Base-by-base conservation (phyloP, 2,113 vertebrate species). In the Haemorhous mexicanus region DNA sequence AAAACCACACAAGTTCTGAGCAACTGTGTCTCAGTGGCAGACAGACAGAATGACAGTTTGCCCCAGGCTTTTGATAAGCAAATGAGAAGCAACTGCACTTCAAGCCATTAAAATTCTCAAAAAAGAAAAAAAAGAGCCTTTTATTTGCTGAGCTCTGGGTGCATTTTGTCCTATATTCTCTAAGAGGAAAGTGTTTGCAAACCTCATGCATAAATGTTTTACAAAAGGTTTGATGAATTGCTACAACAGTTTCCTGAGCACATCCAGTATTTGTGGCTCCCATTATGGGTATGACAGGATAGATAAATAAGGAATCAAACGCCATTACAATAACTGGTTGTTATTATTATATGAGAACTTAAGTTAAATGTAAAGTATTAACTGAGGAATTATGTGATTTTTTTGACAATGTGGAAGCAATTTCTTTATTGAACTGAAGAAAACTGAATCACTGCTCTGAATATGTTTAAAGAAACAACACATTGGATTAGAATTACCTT, bases 11-110 rank as follows among this genome's bases (percentile, higher is more conserved):
- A 30, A 39, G 9, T 24, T 88, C 75, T 61, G 15, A 67, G 30
- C 2, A 8, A 13, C 3, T 4, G 11, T 16, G 27, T 28, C 32
- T 58, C 1, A 4, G 12, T 0, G 0, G 28, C 22, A 77, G 30
- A 50, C 7, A 85, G 32, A 49, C 21, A 53, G 9, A 37, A 4
- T 32, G 26, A 44, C 16, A 55, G 3, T 2, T 39, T 77, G 10
- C 24, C 41, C 16, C 13, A n/a, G 33, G 37, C 11, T 73, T 30
- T 4, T 10, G 46, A 53, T 44, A 76, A 53, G 11, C 17, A 21
- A 61, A 10, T 17, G 11, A 12, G 5, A 7, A 87, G 20, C 11
- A 43, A 23, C 8, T 74, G 5, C 3, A 13, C 18, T 64, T 59
- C 20, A 68, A 64, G 35, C 7, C 13, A 15, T 55, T 33, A 63